A percentile compares a stretch with the other conserved stretches of the same genome.
Conservation (phyloP, 2,888 invertebrate species). For the Conus canariensis region DNA sequence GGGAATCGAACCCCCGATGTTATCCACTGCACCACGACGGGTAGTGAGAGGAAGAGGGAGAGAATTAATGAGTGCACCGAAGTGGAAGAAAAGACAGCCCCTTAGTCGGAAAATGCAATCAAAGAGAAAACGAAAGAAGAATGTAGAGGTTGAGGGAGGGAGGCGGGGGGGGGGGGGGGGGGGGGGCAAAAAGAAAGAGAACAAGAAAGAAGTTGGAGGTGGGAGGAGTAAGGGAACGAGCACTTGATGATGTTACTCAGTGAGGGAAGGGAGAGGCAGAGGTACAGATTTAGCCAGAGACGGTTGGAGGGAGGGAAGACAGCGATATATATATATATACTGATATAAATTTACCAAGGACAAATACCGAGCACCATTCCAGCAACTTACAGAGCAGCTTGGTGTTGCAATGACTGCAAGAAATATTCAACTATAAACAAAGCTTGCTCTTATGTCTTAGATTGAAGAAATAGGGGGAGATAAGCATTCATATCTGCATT, state of each 20-base stretch:
- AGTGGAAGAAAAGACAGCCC: background rate
- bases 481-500: too few relatives aligned
- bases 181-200: background rate
- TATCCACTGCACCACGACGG: too few relatives aligned
- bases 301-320: background rate
- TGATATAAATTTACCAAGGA: too few relatives aligned
- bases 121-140: background rate
- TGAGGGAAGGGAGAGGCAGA: background rate
- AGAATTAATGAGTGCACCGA: background rate
- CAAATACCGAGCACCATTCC: too few relatives aligned
- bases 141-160: background rate
- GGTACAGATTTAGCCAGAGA: background rate
- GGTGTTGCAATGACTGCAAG: too few relatives aligned
- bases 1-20: too few relatives aligned
- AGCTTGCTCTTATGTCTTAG: too few relatives aligned
- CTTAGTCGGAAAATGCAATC: background rate
- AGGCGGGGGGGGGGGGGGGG: background rate
- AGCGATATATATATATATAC: too few relatives aligned
- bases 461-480: too few relatives aligned
- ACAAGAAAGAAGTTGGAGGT: background rate
- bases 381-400: too few relatives aligned
- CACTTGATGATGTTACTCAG: background rate
- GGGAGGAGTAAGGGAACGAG: background rate
- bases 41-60: background rate
- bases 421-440: too few relatives aligned